Evolutionary conservation across 2,888 invertebrate genomes (phyloP).

Genomic region (Pardosa pseudoannulata): DNA sequence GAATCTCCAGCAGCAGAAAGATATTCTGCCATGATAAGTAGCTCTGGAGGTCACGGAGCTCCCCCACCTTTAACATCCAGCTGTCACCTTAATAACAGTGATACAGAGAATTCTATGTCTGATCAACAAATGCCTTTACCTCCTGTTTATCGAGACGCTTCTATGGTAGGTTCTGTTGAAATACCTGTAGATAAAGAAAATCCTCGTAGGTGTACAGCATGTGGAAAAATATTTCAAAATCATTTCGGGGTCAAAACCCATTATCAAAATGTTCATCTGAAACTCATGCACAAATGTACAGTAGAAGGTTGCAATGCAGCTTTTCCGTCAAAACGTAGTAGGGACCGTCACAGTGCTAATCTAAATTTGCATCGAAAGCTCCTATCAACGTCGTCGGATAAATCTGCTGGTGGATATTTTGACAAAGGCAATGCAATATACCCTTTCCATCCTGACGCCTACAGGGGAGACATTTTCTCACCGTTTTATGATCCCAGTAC

Average conservation of each 20-base stretch:
- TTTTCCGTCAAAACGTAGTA: conserved; percentile 93
- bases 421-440: conserved; percentile 78
- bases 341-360: conserved; percentile 95
- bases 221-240: conserved; percentile 95
- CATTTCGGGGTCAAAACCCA: conserved; percentile 95
- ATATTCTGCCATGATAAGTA: conserved; percentile 81
- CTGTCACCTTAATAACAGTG: conserved; percentile 80
- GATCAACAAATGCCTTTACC: conserved; percentile 75
- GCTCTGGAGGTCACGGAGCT: conserved; percentile 37
- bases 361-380: conserved; percentile 93
- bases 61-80: conserved; percentile 30
- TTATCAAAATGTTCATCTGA: conserved; percentile 96
- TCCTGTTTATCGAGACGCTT: conserved; percentile 75
- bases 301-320: conserved; percentile 96
- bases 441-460: conserved; percentile 77
- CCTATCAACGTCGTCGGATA: conserved; percentile 81
- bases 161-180: conserved; percentile 79
- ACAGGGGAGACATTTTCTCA: conserved; percentile 87
- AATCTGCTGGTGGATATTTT: conserved; percentile 70
- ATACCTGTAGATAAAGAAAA: conserved; percentile 95
- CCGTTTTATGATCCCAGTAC: conserved; percentile 82
- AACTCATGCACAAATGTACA: conserved; percentile 95
- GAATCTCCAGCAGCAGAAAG: conserved; percentile 75
- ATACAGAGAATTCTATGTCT: conserved; percentile 74
- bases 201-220: conserved; percentile 92